Evolutionary conservation across 2,888 invertebrate species (phyloP), one percentile per base, ranked within the genome.

Genomic region (Eulithis prunata): DNA sequence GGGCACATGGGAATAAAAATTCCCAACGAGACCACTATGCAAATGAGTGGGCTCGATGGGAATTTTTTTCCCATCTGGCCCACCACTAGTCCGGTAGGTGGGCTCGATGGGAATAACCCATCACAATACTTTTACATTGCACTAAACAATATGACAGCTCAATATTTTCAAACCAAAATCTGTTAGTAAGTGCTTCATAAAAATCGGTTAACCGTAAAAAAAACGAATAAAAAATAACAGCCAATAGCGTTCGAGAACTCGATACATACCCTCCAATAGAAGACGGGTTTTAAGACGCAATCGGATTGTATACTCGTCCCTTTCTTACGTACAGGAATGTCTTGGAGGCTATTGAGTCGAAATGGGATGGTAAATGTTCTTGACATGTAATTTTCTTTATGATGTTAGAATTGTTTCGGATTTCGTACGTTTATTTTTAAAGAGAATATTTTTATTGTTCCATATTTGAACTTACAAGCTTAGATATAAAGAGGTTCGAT

Each of bases 171-270:
- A 67, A 69, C 70, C 67, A 69, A 81, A 81, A 82, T 79, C 85
- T 86, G 86, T 76, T 78, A 72, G 72, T 75, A 84, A 87, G 81
- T 81, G 80, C 81, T 60, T 84, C 81, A 86, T 88, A 87, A 88
- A 87, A 84, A 81, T 83, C 84, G 83, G 81, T 79, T 79, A 82
- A 14, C 82, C 82, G 78, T 84, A 84, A 86, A 86, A 73, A 72
- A 72, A 66, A 53, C 62, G 76, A 79, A 77, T 75, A 73, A 77
- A 74, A 75, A 76, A 76, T 66, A 32, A 70, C 76, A 54, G 65
- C 83, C 83, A 83, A 83, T 83, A 71, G 78, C 62, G 68, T 68
- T 62, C 64, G 70, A 71, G 71, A 75, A 81, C 78, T 78, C 81
- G 82, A 83, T 79, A 82, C 82, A 83, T 77, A 81, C 79, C 79